A percentile compares a stretch with the other conserved stretches of the same genome.
These are phyloP conservation scores for Trissolcus japonicus DNA, from an alignment of 2,888 invertebrate genomes.

Conservation along the genomic window DNA sequence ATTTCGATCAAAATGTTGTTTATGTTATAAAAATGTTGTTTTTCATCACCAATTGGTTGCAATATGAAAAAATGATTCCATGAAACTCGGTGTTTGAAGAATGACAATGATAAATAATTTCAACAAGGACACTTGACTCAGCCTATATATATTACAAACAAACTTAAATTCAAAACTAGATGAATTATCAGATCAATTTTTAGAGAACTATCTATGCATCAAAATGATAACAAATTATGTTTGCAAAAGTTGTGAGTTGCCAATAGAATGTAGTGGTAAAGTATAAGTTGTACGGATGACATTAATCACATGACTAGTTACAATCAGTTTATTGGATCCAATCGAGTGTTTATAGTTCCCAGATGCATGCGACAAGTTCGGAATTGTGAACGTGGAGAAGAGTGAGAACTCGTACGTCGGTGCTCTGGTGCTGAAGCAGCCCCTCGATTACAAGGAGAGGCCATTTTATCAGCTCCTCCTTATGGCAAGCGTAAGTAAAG, in stretches of 20 bases:
- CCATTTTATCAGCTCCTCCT: conserved; percentile 87
- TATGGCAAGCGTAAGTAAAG: conserved; percentile 83
- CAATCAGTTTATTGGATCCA: conserved; percentile 35
- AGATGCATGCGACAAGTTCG: conserved; percentile 84
- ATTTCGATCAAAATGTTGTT: too few species aligned
- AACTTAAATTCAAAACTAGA: too few species aligned
- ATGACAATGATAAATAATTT: too few species aligned
- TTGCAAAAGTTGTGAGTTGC: conserved; percentile 1
- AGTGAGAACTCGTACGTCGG: conserved; percentile 85
- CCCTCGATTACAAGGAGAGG: conserved; percentile 86
- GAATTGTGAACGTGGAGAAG: conserved; percentile 80
- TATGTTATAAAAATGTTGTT: too few species aligned
- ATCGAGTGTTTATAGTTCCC: conserved; percentile 78
- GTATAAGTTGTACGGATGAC: conserved; percentile 6
- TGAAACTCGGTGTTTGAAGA: too few species aligned
- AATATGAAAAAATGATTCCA: too few species aligned
- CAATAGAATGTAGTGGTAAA: neutral
- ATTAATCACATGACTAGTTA: conserved; percentile 20
- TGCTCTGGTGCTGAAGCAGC: conserved; percentile 82
- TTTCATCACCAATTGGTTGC: too few species aligned
- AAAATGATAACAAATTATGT: conserved; percentile 6
- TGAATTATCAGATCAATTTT: too few species aligned
- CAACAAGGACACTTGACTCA: too few species aligned
- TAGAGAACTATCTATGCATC: neutral
- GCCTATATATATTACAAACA: too few species aligned